Evolutionary conservation across 2,797 vertebrate species (phyloP).

Genomic region (Acanthurus tractus): DNA sequence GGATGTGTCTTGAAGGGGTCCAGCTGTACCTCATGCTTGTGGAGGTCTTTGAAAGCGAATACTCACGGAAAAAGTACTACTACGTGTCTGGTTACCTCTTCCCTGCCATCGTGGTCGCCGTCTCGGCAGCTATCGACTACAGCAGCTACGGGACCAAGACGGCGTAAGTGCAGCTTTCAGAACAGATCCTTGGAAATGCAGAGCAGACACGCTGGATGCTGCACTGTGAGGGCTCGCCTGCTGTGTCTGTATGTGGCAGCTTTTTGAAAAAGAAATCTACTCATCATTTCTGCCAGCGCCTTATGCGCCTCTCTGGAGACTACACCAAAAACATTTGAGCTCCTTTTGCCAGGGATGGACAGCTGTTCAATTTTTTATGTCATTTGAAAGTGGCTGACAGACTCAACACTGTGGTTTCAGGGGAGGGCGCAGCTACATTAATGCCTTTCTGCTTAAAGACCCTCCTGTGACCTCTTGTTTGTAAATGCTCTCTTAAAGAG

Average conservation of each 20-base stretch:
- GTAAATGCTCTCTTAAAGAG: constrained; percentile 86
- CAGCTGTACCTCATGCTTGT: constrained; percentile 99
- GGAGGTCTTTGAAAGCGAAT: constrained; percentile 99
- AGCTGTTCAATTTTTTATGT: constrained; percentile 84
- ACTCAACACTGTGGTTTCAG: constrained; percentile 86
- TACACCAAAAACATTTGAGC: constrained; percentile 72
- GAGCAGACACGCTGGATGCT: constrained; percentile 34
- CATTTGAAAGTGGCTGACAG: constrained; percentile 87
- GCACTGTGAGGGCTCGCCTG: constrained; percentile 44
- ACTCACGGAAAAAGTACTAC: constrained; percentile 98
- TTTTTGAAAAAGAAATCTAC: constrained; percentile 60
- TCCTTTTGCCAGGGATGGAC: constrained; percentile 66
- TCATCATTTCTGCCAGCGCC: constrained; percentile 65
- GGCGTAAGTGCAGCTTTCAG: constrained; percentile 89
- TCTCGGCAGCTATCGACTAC: constrained; percentile 97
- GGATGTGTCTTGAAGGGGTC: constrained; percentile 99
- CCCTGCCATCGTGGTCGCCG: constrained; percentile 96
- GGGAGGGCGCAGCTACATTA: constrained; percentile 79
- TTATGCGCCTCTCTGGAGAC: constrained; percentile 58
- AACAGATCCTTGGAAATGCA: constrained; percentile 46
- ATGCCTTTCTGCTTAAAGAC: constrained; percentile 87
- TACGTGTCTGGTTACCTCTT: constrained; percentile 98
- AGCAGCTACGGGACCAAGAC: constrained; percentile 96
- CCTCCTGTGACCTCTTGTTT: constrained; percentile 87
- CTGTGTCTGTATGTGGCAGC: constrained; percentile 54